Evolutionary conservation across 35 echinoderm and acorn worm genomes (phyloP), one percentile per base, ranked within the genome.

Genomic region (Anneissia japonica): DNA sequence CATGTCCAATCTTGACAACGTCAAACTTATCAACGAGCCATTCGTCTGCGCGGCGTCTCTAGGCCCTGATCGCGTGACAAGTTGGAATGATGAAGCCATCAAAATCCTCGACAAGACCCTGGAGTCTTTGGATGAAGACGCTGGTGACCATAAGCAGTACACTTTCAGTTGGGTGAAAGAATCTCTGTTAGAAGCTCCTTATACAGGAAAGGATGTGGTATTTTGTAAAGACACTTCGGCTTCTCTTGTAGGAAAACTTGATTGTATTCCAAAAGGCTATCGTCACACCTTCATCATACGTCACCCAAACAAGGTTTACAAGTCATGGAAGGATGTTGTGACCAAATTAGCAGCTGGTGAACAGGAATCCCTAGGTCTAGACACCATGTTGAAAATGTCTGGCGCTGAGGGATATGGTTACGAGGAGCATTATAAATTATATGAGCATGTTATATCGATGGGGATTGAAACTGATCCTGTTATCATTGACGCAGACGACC

Each of bases 401-500:
- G 51, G 51, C 7, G 51, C 51, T 3, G 51, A 64, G 1, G 51
- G 51, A 19, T 64, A 64, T 64, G 51, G 51, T 2, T 64, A 16
- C 19, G 51, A 64, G 51, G 51, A 64, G 26, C 51, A 64, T 23
- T 64, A 64, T 64, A 64, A 64, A 26, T 23, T 64, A 64, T 64
- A 64, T 26, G 51, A 64, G 26, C 51, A 64, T 23, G 51, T 64
- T 16, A 64, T 19, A 23, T 64, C 51, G 19, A 64, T 64, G 51
- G 51, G 51, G 21, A 9, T 64, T 9, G 51, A 64, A 2, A 2
- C 51, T 64, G 51, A 64, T 16, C 86, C 86, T 9, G 77, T 90
- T 31, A 31, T 90, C 43, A 84, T 90, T 16, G 88, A 90, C 23
- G 80, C 88, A n/a, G 82, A 84, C 34, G 88, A 90, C 31, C 79